Percentiles rank a stretch among this genome's conserved stretches.
These are phyloP conservation scores for Reinhardtius hippoglossoides DNA, from an alignment of 2,113 vertebrate species.

Conservation along the genomic window DNA sequence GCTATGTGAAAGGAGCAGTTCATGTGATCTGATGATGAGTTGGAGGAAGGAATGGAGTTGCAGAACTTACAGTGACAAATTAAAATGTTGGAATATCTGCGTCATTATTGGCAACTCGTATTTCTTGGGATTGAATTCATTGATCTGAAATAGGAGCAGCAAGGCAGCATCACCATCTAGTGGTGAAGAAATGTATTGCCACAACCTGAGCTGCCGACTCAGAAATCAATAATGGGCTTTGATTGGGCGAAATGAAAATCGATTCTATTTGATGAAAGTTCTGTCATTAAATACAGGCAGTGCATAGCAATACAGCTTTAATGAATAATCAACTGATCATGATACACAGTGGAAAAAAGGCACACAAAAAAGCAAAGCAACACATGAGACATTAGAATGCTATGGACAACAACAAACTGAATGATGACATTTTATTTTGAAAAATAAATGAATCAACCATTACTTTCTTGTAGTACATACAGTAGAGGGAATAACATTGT, in stretches of 20 bases:
- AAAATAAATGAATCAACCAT: conserved; percentile 65
- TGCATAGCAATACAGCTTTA: conserved; percentile 2
- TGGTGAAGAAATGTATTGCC: conserved; percentile 43
- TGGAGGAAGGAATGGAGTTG: background rate
- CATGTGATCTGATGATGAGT: background rate
- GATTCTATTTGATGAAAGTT: conserved; percentile 33
- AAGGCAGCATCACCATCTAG: conserved; percentile 65
- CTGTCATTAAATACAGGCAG: conserved; percentile 34
- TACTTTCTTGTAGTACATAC: conserved; percentile 55
- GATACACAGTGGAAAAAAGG: conserved; percentile 18
- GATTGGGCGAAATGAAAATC: conserved; percentile 3
- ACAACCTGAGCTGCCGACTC: background rate
- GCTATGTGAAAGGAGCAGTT: conserved; percentile 6
- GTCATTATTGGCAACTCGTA: background rate
- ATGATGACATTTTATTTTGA: conserved; percentile 80
- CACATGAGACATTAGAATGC: conserved; percentile 60
- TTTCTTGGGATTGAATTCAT: background rate
- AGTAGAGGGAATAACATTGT: conserved; percentile 46
- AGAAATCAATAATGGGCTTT: background rate
- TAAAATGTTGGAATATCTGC: conserved; percentile 1
- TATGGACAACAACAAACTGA: conserved; percentile 73
- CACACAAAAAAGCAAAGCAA: conserved; percentile 46
- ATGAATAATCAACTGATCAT: conserved; percentile 29
- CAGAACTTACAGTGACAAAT: background rate
- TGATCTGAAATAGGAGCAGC: background rate